A percentile compares a stretch with the other conserved stretches of the same genome.
These are phyloP conservation scores for Enteromius paludinosus DNA, from an alignment of 2,797 vertebrate genomes.

Conservation along the genomic window DNA sequence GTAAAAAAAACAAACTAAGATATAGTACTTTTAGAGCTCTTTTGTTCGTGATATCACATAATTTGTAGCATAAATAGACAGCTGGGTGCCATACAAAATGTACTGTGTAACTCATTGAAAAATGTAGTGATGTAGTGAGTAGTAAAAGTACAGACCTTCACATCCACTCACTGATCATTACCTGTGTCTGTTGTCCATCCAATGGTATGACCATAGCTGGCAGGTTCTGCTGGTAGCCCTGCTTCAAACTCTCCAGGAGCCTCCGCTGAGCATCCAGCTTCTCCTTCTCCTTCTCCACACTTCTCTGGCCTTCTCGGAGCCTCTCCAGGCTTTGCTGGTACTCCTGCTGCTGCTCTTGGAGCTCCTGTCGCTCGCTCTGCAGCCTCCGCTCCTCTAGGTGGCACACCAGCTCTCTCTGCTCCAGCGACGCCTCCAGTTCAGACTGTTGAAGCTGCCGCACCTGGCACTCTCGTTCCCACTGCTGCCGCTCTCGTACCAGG, in stretches of 20 bases:
- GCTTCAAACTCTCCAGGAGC: conserved; percentile 79
- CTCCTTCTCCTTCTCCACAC: conserved; percentile 83
- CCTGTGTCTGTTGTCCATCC: conserved; percentile 67
- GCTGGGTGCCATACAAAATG: no score
- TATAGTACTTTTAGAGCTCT: no score
- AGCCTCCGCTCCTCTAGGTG: conserved; percentile 78
- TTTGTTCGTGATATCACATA: no score
- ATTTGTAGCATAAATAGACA: no score
- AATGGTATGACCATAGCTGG: conserved; percentile 78
- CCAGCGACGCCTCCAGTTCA: conserved; percentile 75
- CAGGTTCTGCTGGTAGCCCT: conserved; percentile 78
- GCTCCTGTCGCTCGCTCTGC: conserved; percentile 71
- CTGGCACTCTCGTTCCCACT: conserved; percentile 86
- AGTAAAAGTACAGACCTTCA: background rate
- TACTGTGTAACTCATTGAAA: no score
- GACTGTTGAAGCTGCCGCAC: conserved; percentile 81
- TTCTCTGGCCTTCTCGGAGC: conserved; percentile 87
- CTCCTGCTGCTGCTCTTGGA: conserved; percentile 85
- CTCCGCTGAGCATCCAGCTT: conserved; percentile 73
- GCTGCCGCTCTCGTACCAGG: conserved; percentile 85
- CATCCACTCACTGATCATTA: conserved; percentile 4
- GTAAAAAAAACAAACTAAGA: no score
- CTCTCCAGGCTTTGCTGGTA: conserved; percentile 90
- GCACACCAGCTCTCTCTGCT: conserved; percentile 81
- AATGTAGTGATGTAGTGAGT: no score